Base-by-base conservation (phyloP, 92 coral and sea anemone species). In the Paragorgia papillata region DNA sequence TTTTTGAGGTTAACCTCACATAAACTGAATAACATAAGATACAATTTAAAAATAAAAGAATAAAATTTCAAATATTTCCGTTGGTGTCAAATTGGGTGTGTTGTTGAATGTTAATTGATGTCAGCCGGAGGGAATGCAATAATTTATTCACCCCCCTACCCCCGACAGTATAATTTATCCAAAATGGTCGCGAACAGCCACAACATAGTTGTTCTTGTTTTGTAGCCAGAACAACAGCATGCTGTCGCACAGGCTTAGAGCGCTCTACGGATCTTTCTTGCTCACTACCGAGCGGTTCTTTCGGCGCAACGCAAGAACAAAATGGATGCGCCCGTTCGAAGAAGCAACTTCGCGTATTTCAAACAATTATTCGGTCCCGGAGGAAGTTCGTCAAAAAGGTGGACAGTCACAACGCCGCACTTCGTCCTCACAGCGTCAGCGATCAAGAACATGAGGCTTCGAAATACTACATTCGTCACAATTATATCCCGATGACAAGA, bases 401-500 rank as follows among this genome's bases (percentile, higher is more conserved):
- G 29, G 54, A 13, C 33, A 30, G 7, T 1, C 35, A 21, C 3
- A 48, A 44, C 0, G 74, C 50, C 18, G 5, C 27, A 15, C 24
- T 35, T 2, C 63, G 57, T 30, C 8, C 4, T 10, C 54, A 29
- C 30, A 58, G 19, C 35, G 17, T 10, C 13, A 7, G 7, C 14
- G 15, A 6, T 2, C 53, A 68, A 68, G 75, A 59, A 40, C 22
- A 27, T 37, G 85, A 56, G n/a, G 46, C 64, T 22, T 70, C 88
- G 29, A 86, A 85, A 63, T 90, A 90, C 76, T 69, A 79, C 44
- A 92, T 90, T 17, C 85, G 87, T 35, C 90, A 89, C 0, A 90
- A 84, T 28, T 90, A 81, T 56, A 87, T 90, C 29, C 96, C 96
- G 0, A 90, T 90, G 96, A 90, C 96, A 15, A 82, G 92, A 56